phyloP scores from a whole-genome alignment of 1,140 invertebrate genomes.

The Drosophila repletoides region DNA sequence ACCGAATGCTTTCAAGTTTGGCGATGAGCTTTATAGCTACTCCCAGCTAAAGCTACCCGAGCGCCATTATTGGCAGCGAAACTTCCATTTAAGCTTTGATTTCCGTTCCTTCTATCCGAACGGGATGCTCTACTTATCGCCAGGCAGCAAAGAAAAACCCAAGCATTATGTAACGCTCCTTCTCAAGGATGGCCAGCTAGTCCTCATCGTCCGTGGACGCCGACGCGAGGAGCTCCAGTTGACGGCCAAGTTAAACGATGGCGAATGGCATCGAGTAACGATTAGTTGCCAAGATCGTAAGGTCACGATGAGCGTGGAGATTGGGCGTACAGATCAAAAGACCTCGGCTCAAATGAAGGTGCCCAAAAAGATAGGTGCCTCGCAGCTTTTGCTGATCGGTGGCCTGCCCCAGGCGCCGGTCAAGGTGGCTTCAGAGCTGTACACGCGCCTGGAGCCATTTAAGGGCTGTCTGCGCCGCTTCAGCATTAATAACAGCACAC shows the following conservation, averaged over 20 bases:
- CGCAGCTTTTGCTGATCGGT: slow-evolving; percentile 90
- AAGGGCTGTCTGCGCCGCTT: slow-evolving; percentile 92
- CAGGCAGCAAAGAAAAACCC: slow-evolving; percentile 86
- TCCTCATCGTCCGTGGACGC: slow-evolving; percentile 87
- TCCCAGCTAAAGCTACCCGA: slow-evolving; percentile 87
- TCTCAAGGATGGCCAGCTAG: slow-evolving; percentile 88
- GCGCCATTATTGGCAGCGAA: slow-evolving; percentile 86
- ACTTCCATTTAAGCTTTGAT: slow-evolving; percentile 90
- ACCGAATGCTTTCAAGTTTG: slow-evolving; percentile 92
- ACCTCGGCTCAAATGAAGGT: slow-evolving; percentile 84
- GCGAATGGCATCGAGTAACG: slow-evolving; percentile 91
- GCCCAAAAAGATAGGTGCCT: slow-evolving; percentile 87
- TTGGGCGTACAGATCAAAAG: slow-evolving; percentile 85
- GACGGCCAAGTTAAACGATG: slow-evolving; percentile 88
- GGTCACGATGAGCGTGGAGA: slow-evolving; percentile 88
- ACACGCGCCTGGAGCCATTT: slow-evolving; percentile 88
- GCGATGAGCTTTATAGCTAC: slow-evolving; percentile 90
- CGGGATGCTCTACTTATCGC: slow-evolving; percentile 90
- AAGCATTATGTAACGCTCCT: slow-evolving; percentile 89
- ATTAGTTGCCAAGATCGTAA: slow-evolving; percentile 86
- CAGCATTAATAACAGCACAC: slow-evolving; percentile 88
- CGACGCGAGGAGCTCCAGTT: slow-evolving; percentile 86
- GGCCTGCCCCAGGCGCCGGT: slow-evolving; percentile 87
- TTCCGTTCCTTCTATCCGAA: slow-evolving; percentile 93
- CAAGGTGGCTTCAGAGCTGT: slow-evolving; percentile 74